phyloP scores from a whole-genome alignment of 1,140 invertebrate genomes.

The Pissodes strobi region DNA sequence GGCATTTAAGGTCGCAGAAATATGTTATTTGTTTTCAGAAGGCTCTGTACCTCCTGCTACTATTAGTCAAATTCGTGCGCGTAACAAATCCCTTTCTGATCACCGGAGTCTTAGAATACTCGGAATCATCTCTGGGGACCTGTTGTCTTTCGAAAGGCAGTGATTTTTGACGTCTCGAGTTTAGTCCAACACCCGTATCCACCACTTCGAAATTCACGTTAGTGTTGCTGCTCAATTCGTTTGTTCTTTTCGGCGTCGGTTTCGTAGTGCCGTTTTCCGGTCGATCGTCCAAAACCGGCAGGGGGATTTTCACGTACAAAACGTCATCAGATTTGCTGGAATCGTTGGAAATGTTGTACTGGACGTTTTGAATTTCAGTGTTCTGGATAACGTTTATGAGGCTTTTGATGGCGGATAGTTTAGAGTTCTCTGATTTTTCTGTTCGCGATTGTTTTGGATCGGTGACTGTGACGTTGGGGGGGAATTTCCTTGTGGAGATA shows the following conservation, averaged over 20 bases:
- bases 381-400: constrained; percentile 51
- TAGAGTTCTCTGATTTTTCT: constrained; percentile 35
- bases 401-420: constrained; percentile 49
- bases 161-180: constrained; percentile 19
- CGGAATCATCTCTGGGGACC: constrained; percentile 24
- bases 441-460: constrained; percentile 32
- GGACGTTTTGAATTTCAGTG: constrained; percentile 48
- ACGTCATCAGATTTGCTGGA: constrained; percentile 47
- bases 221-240: constrained; percentile 33
- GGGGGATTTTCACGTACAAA: constrained; percentile 51
- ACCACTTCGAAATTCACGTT: constrained; percentile 33
- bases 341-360: constrained; percentile 49
- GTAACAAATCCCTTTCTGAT: constrained; percentile 44
- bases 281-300: constrained; percentile 40
- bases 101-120: no score
- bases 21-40: no score
- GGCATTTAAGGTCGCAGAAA: no score
- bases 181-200: constrained; percentile 13
- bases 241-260: no score
- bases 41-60: no score
- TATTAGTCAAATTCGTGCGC: constrained; percentile 40
- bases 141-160: constrained; percentile 10
- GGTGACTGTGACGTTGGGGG: constrained; percentile 53
- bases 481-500: constrained; percentile 69
- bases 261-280: no score